These are phyloP conservation scores for Synaphobranchus kaupii DNA, from an alignment of 2,797 vertebrate genomes.

Conservation along the genomic window DNA sequence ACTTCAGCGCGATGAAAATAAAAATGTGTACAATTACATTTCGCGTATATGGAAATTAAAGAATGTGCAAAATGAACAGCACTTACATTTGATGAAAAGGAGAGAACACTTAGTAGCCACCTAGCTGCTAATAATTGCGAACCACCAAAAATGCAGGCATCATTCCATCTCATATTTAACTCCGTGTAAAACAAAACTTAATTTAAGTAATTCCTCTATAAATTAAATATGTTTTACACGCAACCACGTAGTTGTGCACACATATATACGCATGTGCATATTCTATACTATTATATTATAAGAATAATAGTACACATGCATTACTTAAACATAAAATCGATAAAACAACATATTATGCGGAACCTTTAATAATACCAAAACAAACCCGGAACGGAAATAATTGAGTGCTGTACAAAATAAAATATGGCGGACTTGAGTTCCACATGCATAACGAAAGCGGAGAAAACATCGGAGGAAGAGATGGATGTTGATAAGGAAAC, in stretches of 20 bases:
- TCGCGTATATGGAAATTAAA: neutral
- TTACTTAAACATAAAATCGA: neutral
- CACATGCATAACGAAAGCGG: constrained; percentile 37
- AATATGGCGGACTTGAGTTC: constrained; percentile 59
- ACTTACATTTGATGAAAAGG: constrained; percentile 22
- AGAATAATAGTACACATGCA: neutral
- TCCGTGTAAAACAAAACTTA: constrained; percentile 26
- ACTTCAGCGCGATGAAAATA: neutral
- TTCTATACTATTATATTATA: neutral
- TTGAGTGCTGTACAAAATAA: constrained; percentile 61
- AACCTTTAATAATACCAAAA: neutral
- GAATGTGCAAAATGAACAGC: neutral
- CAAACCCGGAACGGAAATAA: constrained; percentile 38
- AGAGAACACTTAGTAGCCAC: neutral
- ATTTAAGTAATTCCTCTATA: constrained; percentile 17
- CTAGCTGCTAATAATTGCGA: constrained; percentile 1
- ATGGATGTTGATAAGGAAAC: constrained; percentile 42
- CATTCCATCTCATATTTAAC: constrained; percentile 24
- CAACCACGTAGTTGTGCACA: neutral
- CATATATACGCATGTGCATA: neutral
- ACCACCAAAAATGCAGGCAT: neutral
- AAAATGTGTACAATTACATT: neutral
- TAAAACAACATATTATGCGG: constrained; percentile 1
- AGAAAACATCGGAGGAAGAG: constrained; percentile 37
- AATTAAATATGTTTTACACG: neutral